phyloP scores from a whole-genome alignment of 1,140 invertebrate species.

The Akabosia matsudoensis region DNA sequence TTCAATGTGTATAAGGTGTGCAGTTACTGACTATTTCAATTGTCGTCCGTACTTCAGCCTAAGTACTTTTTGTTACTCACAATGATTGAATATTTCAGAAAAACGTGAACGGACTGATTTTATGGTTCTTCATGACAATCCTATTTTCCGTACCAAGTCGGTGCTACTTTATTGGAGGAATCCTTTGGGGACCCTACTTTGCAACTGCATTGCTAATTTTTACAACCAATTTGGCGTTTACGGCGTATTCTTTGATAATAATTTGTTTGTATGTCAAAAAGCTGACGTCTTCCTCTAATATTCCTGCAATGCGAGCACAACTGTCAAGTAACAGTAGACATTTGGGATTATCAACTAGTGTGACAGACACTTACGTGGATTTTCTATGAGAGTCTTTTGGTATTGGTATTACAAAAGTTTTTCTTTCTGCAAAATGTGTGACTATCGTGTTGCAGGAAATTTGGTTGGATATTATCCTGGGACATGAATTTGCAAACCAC shows the following conservation, averaged over 20 bases:
- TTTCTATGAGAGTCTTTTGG: not conserved
- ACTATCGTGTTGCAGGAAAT: too few relatives aligned
- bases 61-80: not conserved
- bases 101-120: constrained; percentile 27
- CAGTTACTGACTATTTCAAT: too few relatives aligned
- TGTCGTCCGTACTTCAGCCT: too few relatives aligned
- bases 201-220: constrained; percentile 19
- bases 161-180: constrained; percentile 41
- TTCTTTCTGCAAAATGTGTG: too few relatives aligned
- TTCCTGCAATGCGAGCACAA: not conserved
- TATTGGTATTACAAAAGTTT: too few relatives aligned
- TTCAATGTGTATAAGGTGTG: constrained; percentile 26
- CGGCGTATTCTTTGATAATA: constrained; percentile 27
- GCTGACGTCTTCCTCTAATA: not conserved
- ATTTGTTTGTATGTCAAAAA: constrained; percentile 17
- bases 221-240: constrained; percentile 25
- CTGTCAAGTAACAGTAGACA: not conserved
- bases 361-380: not conserved
- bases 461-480: too few relatives aligned
- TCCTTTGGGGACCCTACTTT: constrained; percentile 30
- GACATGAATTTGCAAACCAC: too few relatives aligned
- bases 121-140: constrained; percentile 33
- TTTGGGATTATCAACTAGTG: not conserved
- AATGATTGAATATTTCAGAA: constrained; percentile 8
- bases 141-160: constrained; percentile 16